Evolutionary conservation across 1,140 invertebrate species (phyloP), one percentile per base, ranked within the genome.

Genomic region (Helicoverpa armigera): DNA sequence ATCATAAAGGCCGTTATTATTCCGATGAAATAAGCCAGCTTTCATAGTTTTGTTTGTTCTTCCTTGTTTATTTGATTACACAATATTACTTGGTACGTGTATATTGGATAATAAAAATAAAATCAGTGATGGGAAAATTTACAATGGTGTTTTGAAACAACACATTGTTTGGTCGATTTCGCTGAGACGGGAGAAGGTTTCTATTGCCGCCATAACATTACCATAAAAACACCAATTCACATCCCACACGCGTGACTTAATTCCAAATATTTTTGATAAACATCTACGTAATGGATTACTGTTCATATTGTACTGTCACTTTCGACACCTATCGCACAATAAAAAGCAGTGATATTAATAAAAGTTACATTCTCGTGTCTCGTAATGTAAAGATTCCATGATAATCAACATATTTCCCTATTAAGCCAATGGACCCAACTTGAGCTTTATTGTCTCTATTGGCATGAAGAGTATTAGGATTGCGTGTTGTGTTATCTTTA

Each of bases 211-310:
- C 86, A 91, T 89, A 90, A 90, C 86, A 90, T 90, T 91, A 87
- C 88, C 85, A 90, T 90, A 89, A 89, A 88, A 90, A 88, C 80
- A 70, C 85, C 85, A 74, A 86, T 85, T 72, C 74, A 82, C 84
- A 74, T 81, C 85, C 87, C 86, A 90, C 86, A 85, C 83, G 60
- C 87, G 85, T 91, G 88, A 89, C 88, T 89, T 82, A 89, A 90
- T 86, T 85, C 88, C 61, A 90, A 90, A 91, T 83, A 89, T 90
- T 86, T 87, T 86, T 82, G 81, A 87, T 89, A 88, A 87, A 87
- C 81, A 87, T 86, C 87, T 82, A 10, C n/a, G 63, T 82, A 86
- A 90, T 86, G 80, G 82, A 85, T 89, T 86, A 84, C 65, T 75
- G 73, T 81, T 85, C 79, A 80, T 77, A 86, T 83, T 65, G 83